phyloP scores from a whole-genome alignment of 2,797 vertebrate genomes.

The Hypotaenidia philippensis region DNA sequence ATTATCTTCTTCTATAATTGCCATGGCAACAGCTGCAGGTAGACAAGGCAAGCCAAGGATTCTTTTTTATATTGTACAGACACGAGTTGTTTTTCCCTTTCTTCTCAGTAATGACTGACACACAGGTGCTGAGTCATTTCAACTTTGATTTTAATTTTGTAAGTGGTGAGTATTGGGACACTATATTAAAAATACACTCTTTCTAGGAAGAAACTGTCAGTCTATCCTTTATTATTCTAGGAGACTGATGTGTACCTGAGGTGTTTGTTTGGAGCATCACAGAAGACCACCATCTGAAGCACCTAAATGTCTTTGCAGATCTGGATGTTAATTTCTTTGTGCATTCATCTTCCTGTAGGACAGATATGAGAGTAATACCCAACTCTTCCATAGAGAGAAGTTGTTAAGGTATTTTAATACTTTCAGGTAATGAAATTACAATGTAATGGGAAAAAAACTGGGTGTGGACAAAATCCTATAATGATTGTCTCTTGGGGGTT shows the following conservation, averaged over 20 bases:
- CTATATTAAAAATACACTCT: not conserved
- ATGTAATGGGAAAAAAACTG: not conserved
- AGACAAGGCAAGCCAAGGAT: constrained; percentile 34
- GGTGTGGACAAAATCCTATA: not conserved
- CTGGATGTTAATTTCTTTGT: not conserved
- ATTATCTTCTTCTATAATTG: constrained; percentile 48
- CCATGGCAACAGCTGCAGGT: constrained; percentile 72
- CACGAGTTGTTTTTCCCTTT: not conserved
- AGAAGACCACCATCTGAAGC: not conserved
- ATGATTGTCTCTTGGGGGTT: not conserved
- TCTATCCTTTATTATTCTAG: not conserved
- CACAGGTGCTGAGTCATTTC: not conserved
- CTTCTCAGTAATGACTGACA: not conserved
- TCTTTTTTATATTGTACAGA: not conserved
- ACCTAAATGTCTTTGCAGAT: fast-evolving
- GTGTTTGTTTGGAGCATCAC: not conserved
- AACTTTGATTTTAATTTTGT: not conserved
- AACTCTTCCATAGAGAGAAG: not conserved
- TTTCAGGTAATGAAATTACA: not conserved
- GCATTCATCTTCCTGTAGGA: not conserved
- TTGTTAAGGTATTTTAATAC: not conserved
- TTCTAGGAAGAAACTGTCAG: not conserved
- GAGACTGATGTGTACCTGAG: not conserved
- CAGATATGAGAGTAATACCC: not conserved
- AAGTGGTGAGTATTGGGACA: not conserved